phyloP scores from a whole-genome alignment of 1,140 invertebrate species.

The Tetramorium alpestre region DNA sequence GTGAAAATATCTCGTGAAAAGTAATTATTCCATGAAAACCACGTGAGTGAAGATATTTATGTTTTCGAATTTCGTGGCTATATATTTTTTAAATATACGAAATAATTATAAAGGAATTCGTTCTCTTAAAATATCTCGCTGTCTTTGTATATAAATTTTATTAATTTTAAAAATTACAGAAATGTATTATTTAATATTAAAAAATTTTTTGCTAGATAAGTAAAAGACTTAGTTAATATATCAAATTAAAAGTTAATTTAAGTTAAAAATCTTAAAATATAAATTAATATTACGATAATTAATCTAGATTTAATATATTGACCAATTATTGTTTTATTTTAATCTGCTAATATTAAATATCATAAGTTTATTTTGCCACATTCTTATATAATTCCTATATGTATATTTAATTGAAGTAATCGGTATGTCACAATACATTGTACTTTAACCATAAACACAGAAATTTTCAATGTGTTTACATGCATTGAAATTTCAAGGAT shows the following conservation, averaged over 20 bases:
- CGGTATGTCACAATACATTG: not conserved
- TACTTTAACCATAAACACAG: not conserved
- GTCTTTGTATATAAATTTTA: not conserved
- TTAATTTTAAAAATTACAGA: not conserved
- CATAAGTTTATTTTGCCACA: not conserved
- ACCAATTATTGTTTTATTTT: not conserved
- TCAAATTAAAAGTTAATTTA: conserved; percentile 9
- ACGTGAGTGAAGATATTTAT: conserved; percentile 6
- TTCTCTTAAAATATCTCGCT: not conserved
- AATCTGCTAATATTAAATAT: not conserved
- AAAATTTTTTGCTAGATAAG: not conserved
- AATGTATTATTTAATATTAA: not conserved
- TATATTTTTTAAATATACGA: not conserved
- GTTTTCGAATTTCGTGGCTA: not conserved
- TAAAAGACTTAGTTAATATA: not conserved
- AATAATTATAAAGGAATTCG: not conserved
- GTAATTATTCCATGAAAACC: not conserved
- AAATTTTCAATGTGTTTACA: not conserved
- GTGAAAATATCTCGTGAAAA: conserved; percentile 3
- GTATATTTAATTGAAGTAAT: not conserved
- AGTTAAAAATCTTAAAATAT: not conserved
- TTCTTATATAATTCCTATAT: not conserved
- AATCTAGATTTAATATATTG: not conserved
- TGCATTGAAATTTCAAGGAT: not conserved
- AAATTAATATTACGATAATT: not conserved